Evolutionary conservation across 2,113 vertebrate species (phyloP).

Genomic region (Neotragus pygmaeus): DNA sequence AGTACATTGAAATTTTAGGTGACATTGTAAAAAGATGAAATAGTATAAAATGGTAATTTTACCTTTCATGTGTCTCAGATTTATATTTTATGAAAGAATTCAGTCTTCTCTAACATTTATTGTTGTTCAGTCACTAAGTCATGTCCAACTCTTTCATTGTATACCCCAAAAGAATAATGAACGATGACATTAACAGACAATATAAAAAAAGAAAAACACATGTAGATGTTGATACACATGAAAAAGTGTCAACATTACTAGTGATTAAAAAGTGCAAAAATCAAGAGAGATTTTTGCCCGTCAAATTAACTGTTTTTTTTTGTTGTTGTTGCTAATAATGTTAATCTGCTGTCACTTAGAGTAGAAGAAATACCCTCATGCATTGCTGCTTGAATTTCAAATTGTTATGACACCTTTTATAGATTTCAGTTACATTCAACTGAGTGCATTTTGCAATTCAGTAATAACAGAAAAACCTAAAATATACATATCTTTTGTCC

Average conservation of each 20-base stretch:
- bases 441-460: background rate
- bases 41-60: background rate
- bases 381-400: background rate
- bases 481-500: background rate
- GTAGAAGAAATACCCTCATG: background rate
- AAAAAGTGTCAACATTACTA: background rate
- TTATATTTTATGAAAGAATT: background rate
- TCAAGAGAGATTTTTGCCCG: background rate
- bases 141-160: background rate
- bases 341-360: background rate
- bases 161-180: background rate
- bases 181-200: background rate
- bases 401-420: background rate
- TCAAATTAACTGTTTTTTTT: background rate
- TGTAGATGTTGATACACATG: background rate
- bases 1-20: background rate
- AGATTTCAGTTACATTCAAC: background rate
- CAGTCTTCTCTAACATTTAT: background rate
- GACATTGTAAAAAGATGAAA: background rate
- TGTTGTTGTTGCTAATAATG: background rate
- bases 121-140: background rate
- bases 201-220: background rate
- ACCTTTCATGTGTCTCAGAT: background rate
- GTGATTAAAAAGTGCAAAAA: background rate
- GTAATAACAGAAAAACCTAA: background rate